A percentile compares a stretch with the other conserved stretches of the same genome.
These are phyloP conservation scores for Pyralis farinalis DNA, from an alignment of 2,888 invertebrate species.

Conservation along the genomic window DNA sequence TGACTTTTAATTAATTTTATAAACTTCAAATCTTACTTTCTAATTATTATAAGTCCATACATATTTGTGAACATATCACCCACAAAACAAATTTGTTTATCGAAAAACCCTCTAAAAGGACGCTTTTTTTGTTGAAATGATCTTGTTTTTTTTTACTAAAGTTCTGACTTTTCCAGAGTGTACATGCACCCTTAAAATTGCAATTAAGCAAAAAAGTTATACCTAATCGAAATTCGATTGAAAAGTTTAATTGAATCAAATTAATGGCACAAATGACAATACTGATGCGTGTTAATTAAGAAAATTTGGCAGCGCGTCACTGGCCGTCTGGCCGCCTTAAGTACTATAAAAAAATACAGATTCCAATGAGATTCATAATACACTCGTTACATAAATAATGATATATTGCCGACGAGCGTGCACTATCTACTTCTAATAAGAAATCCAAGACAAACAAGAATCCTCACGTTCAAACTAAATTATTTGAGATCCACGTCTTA, in stretches of 20 bases:
- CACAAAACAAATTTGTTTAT: too few species aligned
- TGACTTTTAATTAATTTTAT: too few species aligned
- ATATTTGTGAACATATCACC: too few species aligned
- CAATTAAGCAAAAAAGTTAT: not conserved
- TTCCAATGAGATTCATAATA: slow-evolving; percentile 33
- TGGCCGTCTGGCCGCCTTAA: slow-evolving; percentile 10
- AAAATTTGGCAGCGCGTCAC: slow-evolving; percentile 15
- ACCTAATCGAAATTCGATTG: not conserved
- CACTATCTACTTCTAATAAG: slow-evolving; percentile 52
- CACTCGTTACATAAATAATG: slow-evolving; percentile 24
- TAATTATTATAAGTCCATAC: too few species aligned
- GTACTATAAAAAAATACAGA: slow-evolving; percentile 26
- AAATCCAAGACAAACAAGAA: slow-evolving; percentile 25
- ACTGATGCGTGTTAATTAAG: slow-evolving; percentile 2
- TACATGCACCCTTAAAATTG: too few species aligned
- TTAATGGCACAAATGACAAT: not conserved
- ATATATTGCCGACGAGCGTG: slow-evolving; percentile 67
- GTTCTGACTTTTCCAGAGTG: too few species aligned
- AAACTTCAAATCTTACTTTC: too few species aligned
- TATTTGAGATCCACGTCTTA: slow-evolving; percentile 76
- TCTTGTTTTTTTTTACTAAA: too few species aligned
- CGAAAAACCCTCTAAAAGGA: too few species aligned
- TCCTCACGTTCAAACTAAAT: slow-evolving; percentile 52
- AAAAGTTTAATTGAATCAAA: not conserved
- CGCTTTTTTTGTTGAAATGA: too few species aligned